Percentiles rank a stretch among this genome's conserved stretches.
Evolutionary conservation across 2,797 vertebrate species (phyloP).

Genomic region (Lophotriccus pileatus): DNA sequence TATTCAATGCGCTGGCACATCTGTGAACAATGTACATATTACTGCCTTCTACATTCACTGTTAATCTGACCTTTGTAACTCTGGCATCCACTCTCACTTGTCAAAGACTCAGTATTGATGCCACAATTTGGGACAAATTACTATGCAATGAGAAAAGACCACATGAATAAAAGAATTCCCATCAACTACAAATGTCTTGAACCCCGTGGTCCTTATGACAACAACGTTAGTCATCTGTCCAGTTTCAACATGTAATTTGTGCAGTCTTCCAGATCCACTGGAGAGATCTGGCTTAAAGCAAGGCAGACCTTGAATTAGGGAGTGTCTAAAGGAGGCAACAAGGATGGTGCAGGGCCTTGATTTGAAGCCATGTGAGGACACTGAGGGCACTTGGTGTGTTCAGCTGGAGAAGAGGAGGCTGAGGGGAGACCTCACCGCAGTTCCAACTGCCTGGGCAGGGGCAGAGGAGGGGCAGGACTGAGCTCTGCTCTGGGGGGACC

Average conservation of each 20-base stretch:
- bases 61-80: neutral
- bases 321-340: neutral
- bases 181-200: neutral
- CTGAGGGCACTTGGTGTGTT: neutral
- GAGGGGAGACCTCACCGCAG: neutral
- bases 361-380: neutral
- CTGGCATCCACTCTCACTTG: neutral
- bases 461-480: neutral
- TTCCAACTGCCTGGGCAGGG: neutral
- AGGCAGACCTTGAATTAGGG: neutral
- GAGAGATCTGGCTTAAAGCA: neutral
- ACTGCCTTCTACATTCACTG: neutral
- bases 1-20: accelerated
- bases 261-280: neutral
- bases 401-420: neutral
- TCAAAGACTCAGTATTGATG: neutral
- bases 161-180: neutral
- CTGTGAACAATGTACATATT: accelerated
- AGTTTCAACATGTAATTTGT: neutral
- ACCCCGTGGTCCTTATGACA: neutral
- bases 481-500: neutral
- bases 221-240: neutral
- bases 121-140: neutral
- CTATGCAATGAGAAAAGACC: neutral
- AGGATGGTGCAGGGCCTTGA: neutral